Base-by-base conservation (phyloP, 2,888 invertebrate genomes). In the Vanessa cardui region DNA sequence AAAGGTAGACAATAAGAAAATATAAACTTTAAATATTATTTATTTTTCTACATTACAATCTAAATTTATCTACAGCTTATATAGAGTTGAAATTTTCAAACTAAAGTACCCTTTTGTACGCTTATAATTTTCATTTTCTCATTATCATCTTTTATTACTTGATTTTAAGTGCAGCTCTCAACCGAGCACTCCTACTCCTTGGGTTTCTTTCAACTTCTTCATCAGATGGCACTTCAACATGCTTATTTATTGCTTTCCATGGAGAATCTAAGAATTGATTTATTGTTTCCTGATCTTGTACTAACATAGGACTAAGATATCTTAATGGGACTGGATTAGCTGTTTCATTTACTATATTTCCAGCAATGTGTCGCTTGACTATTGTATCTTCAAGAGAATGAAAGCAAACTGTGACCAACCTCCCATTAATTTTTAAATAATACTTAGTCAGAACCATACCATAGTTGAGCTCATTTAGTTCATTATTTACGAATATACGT, bases 401-500 rank as follows among this genome's bases (percentile, higher is more conserved):
- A 85, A 99, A 99, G 16, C 97, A 95, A 50, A 99, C 94, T 0
- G 97, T 95, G 0, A 97, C 95, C 69, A 99, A 84, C 69, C 95
- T 93, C 0, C 99, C 99, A 47, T 95, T 95, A 0, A 95, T 86
- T 88, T 96, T 97, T 26, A 99, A 93, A 80, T 95, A 96, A 80
- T 94, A 94, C 72, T 95, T 94, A 0, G 98, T 96, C 64, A 98
- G 79, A 31, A 97, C 83, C 86, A 99, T 94, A 0, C 95, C 98
- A 84, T 96, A 97, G 90, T 98, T 97, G 1, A 99, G 94, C 93
- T 99, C 98, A 84, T 99, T 99, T 0, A 99, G 89, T 90, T 99
- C 99, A 85, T 99, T 97, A 83, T 99, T 99, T 0, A 99, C 97
- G 87, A 99, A 98, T 79, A 99, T 99, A 70, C 99, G 94, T 71